Evolutionary conservation across 2,113 vertebrate species (phyloP).

Genomic region (Callipepla squamata): DNA sequence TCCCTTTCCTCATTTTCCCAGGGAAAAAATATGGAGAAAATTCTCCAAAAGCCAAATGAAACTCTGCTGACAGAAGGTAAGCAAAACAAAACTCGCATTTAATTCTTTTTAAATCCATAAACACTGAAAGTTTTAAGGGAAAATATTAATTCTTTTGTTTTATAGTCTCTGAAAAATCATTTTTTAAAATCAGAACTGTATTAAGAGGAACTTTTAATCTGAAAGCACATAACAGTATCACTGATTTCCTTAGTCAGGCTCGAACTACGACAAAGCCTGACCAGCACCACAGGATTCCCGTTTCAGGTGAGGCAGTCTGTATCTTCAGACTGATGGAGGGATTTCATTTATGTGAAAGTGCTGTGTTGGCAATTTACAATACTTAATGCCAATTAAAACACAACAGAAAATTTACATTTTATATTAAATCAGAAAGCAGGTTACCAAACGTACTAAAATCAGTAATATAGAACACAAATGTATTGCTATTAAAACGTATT

Average conservation of each 20-base stretch:
- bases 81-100: background rate
- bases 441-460: background rate
- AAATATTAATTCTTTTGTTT: background rate
- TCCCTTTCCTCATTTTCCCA: background rate
- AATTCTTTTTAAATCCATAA: slow-evolving; percentile 6
- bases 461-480: background rate
- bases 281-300: background rate
- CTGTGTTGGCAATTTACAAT: background rate
- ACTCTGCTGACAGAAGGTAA: slow-evolving; percentile 8
- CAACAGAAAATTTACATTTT: background rate
- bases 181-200: background rate
- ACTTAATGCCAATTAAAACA: background rate
- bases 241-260: background rate
- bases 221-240: background rate
- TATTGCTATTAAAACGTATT: background rate
- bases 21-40: background rate
- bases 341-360: background rate
- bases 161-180: background rate
- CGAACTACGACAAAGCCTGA: background rate
- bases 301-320: background rate
- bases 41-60: slow-evolving; percentile 23
- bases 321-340: background rate
- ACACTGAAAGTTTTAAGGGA: background rate
- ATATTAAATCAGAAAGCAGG: background rate
- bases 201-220: background rate